Evolutionary conservation across 1,140 invertebrate genomes (phyloP), one percentile per base, ranked within the genome.

Genomic region (Cydia fagiglandana): DNA sequence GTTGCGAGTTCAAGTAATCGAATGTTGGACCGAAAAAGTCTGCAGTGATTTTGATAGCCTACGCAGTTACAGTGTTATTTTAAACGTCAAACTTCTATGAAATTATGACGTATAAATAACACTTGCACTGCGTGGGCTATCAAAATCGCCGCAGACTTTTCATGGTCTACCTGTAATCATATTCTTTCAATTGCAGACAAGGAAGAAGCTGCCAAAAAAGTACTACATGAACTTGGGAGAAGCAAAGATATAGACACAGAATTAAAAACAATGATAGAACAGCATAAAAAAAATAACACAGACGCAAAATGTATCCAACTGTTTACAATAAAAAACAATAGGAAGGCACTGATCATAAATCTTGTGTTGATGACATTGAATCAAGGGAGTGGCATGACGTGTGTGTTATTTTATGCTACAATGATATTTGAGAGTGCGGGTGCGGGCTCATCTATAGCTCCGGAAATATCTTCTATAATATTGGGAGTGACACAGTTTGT

Each of bases 231-330:
- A 28, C 24, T 64, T 2, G 64, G 64, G 4, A 64, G 64, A 64
- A 64, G 64, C 13, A 64, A 64, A 28, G 64, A 64, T 10, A 64
- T 64, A 28, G 64, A 64, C 24, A 28, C 24, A 28, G 64, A 64
- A 64, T 20, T 64, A 64, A 64, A 64, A 64, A 28, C 64, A 28
- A 64, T 64, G 64, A 64, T 64, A 28, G 64, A 64, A 28, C 20
- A 20, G 12, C 28, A 64, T 13, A 64, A 64, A 64, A 9, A 64
- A 64, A 28, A 64, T 20, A 6, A 12, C 24, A 20, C 28, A 9
- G 24, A 64, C 12, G 5, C 20, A 24, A 64, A 28, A 2, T 64
- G 64, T 10, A 9, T 28, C 1, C 64, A 64, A 28, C 64, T 64
- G 0, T 64, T 64, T 13, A 24, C 17, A 10, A 28, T 64, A 17